Conservation (phyloP, 2,888 invertebrate genomes). For the Ceriagrion tenellum region DNA sequence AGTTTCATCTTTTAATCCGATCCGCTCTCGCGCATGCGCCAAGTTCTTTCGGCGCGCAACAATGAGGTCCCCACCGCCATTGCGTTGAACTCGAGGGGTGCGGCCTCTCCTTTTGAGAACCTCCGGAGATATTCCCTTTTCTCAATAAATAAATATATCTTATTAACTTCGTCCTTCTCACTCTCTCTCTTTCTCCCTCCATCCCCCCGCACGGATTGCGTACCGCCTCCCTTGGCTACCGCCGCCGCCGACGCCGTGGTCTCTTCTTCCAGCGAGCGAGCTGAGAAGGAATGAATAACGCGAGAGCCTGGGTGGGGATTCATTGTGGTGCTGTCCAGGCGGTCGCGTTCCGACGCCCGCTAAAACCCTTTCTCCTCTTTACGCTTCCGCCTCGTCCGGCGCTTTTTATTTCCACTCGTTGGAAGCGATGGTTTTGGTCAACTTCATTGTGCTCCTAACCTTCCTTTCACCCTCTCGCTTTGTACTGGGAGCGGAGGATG, state of each 20-base stretch:
- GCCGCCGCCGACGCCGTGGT: neutral
- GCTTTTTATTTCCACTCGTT: neutral
- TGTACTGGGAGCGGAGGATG: neutral
- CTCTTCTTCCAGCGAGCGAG: neutral
- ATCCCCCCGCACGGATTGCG: neutral
- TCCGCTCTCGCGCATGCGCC: conserved; percentile 46
- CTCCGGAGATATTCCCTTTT: neutral
- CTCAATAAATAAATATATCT: conserved; percentile 27
- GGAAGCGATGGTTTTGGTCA: conserved; percentile 25
- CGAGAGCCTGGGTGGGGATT: neutral
- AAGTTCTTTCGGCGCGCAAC: conserved; percentile 34
- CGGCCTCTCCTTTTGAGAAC: neutral
- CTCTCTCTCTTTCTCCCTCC: neutral
- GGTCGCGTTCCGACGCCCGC: too few relatives aligned
- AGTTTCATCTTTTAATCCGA: conserved; percentile 36
- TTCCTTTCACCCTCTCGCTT: neutral
- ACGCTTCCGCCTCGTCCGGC: neutral
- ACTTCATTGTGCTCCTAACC: conserved; percentile 35
- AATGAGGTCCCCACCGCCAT: conserved; percentile 52
- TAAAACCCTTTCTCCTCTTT: neutral
- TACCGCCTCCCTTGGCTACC: neutral
- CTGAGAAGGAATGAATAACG: conserved; percentile 54
- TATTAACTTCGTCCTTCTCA: neutral
- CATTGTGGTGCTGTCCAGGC: conserved; percentile 43
- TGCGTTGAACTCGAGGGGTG: conserved; percentile 23